phyloP scores from a whole-genome alignment of 2,113 vertebrate species.

The Mugil cephalus region DNA sequence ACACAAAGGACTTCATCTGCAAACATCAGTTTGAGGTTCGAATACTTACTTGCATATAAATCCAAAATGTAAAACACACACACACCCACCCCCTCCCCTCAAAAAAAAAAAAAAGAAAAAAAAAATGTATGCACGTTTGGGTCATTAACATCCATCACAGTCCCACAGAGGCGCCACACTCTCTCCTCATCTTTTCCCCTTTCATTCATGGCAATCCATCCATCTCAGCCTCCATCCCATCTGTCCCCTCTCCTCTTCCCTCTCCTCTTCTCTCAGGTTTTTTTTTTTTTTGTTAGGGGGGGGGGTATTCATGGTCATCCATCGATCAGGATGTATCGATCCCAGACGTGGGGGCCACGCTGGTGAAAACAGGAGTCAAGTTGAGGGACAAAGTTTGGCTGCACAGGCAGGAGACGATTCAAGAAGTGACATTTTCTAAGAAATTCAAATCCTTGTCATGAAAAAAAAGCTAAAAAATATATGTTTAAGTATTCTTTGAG shows the following conservation, averaged over 20 bases:
- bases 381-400: constrained; percentile 64
- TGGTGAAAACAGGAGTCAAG: constrained; percentile 57
- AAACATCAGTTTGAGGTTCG: not conserved
- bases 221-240: constrained; percentile 64
- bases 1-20: not conserved
- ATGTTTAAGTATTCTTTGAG: not conserved
- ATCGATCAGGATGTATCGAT: constrained; percentile 84
- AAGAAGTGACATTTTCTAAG: not conserved
- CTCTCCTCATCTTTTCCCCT: constrained; percentile 43
- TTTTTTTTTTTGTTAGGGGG: no score
- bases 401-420: constrained; percentile 9
- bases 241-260: constrained; percentile 58
- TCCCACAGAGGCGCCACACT: constrained; percentile 36
- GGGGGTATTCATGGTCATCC: constrained; percentile 82
- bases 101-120: not conserved
- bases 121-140: constrained; percentile 26
- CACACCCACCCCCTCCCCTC: no score
- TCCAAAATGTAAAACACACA: constrained; percentile 25
- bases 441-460: not conserved
- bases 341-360: constrained; percentile 55
- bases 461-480: not conserved
- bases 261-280: constrained; percentile 50
- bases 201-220: constrained; percentile 63
- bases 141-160: constrained; percentile 70
- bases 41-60: constrained; percentile 51